Conservation (phyloP, 2,797 vertebrate genomes). For the Artibeus jamaicensis region DNA sequence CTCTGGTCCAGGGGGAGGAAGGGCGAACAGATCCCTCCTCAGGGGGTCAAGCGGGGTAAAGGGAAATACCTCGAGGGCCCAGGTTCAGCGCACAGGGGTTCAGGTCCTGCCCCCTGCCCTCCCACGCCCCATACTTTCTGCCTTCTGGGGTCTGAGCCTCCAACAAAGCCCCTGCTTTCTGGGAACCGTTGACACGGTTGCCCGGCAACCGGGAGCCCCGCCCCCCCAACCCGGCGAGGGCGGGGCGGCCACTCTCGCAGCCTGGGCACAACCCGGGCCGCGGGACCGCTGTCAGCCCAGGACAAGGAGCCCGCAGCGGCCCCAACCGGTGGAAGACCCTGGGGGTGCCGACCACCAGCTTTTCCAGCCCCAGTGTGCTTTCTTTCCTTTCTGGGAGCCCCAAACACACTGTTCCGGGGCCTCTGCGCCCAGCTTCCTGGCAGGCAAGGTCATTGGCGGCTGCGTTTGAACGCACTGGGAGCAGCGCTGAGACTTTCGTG, state of each 20-base stretch:
- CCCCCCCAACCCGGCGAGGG: background rate
- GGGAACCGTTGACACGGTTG: constrained; percentile 41
- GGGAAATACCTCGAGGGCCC: background rate
- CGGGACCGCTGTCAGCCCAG: background rate
- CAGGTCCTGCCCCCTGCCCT: background rate
- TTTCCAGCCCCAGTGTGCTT: background rate
- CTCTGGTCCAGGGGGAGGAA: background rate
- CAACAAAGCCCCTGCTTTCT: background rate
- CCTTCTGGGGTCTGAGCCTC: background rate
- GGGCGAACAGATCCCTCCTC: background rate
- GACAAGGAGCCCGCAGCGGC: accelerated
- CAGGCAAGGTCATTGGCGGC: background rate
- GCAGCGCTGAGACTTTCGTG: background rate
- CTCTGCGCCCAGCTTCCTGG: background rate
- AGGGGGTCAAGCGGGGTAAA: too few relatives aligned
- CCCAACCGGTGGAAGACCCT: accelerated
- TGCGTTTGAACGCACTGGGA: background rate
- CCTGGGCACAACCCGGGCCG: background rate
- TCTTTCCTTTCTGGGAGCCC: background rate
- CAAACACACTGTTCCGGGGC: background rate
- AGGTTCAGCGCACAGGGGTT: background rate
- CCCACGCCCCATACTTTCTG: background rate
- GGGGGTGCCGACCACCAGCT: background rate
- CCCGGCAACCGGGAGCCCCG: constrained; percentile 30
- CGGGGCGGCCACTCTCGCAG: accelerated